Base-by-base conservation (phyloP, 2,888 invertebrate species). In the Euplagia quadripunctaria region DNA sequence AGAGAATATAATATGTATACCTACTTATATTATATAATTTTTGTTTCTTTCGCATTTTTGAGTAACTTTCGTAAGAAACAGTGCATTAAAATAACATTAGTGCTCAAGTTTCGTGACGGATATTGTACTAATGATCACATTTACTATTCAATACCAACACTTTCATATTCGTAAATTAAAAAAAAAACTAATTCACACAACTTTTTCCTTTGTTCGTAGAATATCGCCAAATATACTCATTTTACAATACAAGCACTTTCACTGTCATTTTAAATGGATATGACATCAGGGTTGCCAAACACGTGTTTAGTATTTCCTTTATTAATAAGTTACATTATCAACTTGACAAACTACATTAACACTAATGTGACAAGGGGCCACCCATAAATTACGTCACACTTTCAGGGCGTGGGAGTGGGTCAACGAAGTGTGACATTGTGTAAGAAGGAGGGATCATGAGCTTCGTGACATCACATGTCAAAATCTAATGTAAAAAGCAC, bases 131-230 rank as follows among this genome's bases (percentile, higher is more conserved):
- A 64, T 64, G 64, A 64, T 46, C 1, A 12, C 64, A 64, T 64
- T 9, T 46, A n/a, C 7, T 65, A 20, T 65, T 46, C n/a, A 46
- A 65, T 65, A 16, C 20, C 14, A 20, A 49, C 20, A 65, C 8
- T 20, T 49, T 66, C 46, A 31, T 31, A 14, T 31, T 66, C 20
- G 4, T 31, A 65, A 49, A 16, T 31, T 16, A 58, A 4, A 58
- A 51, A 66, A 51, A 65, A n/a, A 43, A n/a, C 42, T 12, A 14
- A 43, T 58, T 69, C 49, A 61, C 70, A 58, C 20, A 63, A 11
- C 69, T 71, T 72, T 78, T 77, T 43, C 85, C 64, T 82, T 82
- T 85, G 83, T 82, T 80, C 66, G 65, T 58, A 70, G 67, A 77
- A 68, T 17, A 78, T 72, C 68, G 70, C 70, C 77, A 51, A 80